Base-by-base conservation (phyloP, 2,797 vertebrate species). In the Prunella strophiata region DNA sequence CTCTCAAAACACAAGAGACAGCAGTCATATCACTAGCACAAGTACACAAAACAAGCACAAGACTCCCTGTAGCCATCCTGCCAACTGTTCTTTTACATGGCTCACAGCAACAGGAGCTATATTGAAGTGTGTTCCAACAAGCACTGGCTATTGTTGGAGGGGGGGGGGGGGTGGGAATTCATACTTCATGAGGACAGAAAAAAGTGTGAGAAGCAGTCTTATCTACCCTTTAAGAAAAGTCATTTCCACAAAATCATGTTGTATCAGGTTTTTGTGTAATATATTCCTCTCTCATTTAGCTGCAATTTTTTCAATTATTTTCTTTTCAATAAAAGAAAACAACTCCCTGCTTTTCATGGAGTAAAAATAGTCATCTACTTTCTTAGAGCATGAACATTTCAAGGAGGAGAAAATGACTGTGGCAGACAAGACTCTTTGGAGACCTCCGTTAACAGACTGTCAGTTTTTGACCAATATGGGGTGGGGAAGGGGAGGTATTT, bases 1-100 rank as follows among this genome's bases (percentile, higher is more conserved):
- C 50, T 94, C 76, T 75, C 86, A 96, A 96, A 97, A 97, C 42
- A 97, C 74, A 97, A 96, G 71, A 96, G 14, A 82, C 54, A 95
- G 74, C n/a, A 59, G 59, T 70, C 43, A 81, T 4, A 90, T 80
- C 30, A 38, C 26, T 17, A 20, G 63, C 83, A 70, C 36, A 52
- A 51, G 50, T 12, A 63, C 20, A 61, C 27, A 76, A 66, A 52
- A 75, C 57, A 82, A 40, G 21, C 36, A 48, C 36, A 62, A 71
- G n/a, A 10, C 15, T 50, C 45, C 43, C 59, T 38, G 22, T 2
- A 72, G 68, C 63, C 59, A 45, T 42, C 48, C 45, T 51, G 55
- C 30, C 80, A 68, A n/a, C 65, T 73, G 38, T 22, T 72, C 19
- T 3, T 83, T 66, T 17, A 5, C 11, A 11, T 9, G 22, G 79